Base-by-base conservation (phyloP, 2,113 vertebrate genomes). In the Alexandromys fortis region DNA sequence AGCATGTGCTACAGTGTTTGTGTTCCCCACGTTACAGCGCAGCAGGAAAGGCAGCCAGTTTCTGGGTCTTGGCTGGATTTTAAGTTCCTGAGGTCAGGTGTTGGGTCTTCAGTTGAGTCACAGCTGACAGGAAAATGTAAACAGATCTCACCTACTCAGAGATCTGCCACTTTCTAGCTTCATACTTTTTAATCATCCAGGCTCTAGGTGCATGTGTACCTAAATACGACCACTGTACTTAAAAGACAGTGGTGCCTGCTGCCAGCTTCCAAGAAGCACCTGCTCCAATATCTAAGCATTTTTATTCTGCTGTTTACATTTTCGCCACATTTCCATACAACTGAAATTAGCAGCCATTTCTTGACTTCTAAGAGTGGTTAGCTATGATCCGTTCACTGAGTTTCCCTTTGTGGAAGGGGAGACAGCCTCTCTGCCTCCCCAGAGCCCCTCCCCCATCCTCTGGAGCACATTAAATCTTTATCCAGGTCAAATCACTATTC, bases 1-100 rank as follows among this genome's bases (percentile, higher is more conserved):
- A 63, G 38, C n/a, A 1, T 1, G 28, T 11, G 4, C 30, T 1
- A 45, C 1, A 10, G 0, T 14, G 2, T 3, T 30, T 4, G 0
- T 6, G 0, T 1, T 19, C 33, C 38, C 3, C 30, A 11, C 11
- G 61, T 12, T 4, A 14, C 3, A 33, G 35, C 0, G 6, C 4
- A 9, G 2, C 2, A 3, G 0, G 14, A 76, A 68, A 42, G 2
- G 17, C 3, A 28, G n/a, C 26, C 78, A 38, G 5, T 14, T 42
- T 83, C 26, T 30, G 19, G 24, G 24, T 63, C 22, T 86, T 30
- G 17, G 85, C 19, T 19, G 73, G 52, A 5, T 45, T 73, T 7
- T 47, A 49, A 72, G 12, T 28, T 87, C 19, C 72, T 10, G 28
- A 52, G 77, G 73, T 55, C 78, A 47, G 90, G 17, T 26, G 61